These are phyloP conservation scores for Petrocephalus zakoni DNA, from an alignment of 2,113 vertebrate species.

Conservation along the genomic window DNA sequence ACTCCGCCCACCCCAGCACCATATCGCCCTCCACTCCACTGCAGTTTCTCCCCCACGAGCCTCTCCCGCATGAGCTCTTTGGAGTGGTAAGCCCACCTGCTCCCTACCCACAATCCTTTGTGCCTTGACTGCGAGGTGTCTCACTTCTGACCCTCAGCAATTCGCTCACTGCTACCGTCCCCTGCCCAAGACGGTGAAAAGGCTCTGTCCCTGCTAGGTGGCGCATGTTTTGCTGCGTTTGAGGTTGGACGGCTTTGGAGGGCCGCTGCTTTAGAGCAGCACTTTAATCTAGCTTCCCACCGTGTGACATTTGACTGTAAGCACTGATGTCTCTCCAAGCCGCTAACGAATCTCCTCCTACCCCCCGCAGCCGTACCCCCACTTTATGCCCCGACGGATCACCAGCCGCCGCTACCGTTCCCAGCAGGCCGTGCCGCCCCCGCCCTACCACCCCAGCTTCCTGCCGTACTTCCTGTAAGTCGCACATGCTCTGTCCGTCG, in stretches of 20 bases:
- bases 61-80: constrained; percentile 89
- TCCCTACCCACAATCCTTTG: neutral
- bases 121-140: neutral
- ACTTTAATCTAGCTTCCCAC: neutral
- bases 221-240: neutral
- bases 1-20: constrained; percentile 78
- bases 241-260: neutral
- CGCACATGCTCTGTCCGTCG: neutral
- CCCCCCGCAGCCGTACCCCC: constrained; percentile 76
- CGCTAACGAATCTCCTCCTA: neutral
- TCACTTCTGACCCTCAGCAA: neutral
- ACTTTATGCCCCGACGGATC: constrained; percentile 90
- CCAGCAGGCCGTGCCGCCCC: constrained; percentile 82
- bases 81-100: constrained; percentile 71
- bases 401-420: constrained; percentile 84
- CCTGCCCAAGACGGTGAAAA: neutral
- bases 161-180: neutral
- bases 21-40: constrained; percentile 85
- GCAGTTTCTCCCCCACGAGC: constrained; percentile 89
- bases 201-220: neutral
- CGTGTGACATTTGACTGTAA: neutral
- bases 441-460: constrained; percentile 90
- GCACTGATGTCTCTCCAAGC: neutral
- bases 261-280: neutral
- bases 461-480: constrained; percentile 95